Conservation (phyloP, 2,888 invertebrate species). For the Pammene aurita region DNA sequence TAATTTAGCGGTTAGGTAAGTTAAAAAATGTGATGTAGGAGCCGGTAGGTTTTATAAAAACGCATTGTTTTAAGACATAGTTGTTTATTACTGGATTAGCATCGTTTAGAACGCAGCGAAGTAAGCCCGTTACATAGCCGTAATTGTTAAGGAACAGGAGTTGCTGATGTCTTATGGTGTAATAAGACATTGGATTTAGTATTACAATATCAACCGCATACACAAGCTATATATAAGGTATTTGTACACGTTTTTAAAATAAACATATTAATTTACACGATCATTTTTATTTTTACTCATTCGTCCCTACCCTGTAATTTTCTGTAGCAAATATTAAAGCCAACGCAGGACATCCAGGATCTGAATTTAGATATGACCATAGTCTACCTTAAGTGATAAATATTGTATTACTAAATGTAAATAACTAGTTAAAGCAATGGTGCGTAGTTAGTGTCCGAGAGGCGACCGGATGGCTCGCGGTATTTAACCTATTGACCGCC, state of each 20-base stretch:
- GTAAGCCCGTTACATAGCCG: conserved; percentile 36
- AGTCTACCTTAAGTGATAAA: no score
- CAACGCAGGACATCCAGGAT: no score
- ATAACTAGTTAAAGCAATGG: no score
- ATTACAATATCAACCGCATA: conserved; percentile 58
- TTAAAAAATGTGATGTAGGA: conserved; percentile 24
- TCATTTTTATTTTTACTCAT: conserved; percentile 44
- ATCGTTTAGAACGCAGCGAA: conserved; percentile 28
- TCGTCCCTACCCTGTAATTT: conserved; percentile 21
- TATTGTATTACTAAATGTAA: no score
- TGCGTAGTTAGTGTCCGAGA: no score
- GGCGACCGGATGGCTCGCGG: no score
- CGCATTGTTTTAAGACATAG: conserved; percentile 22
- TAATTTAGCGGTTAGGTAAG: conserved; percentile 3
- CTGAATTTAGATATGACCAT: no score
- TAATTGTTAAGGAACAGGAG: conserved; percentile 45
- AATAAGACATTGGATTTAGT: conserved; percentile 51
- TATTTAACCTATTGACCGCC: no score
- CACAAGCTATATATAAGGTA: conserved; percentile 72
- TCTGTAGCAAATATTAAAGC: not conserved
- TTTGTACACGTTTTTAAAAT: conserved; percentile 78
- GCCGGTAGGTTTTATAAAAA: conserved; percentile 28
- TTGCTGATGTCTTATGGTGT: conserved; percentile 47
- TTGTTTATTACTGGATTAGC: conserved; percentile 27
- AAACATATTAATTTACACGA: conserved; percentile 58